These are phyloP conservation scores for Labeo rohita DNA, from an alignment of 2,113 vertebrate genomes.

Conservation along the genomic window DNA sequence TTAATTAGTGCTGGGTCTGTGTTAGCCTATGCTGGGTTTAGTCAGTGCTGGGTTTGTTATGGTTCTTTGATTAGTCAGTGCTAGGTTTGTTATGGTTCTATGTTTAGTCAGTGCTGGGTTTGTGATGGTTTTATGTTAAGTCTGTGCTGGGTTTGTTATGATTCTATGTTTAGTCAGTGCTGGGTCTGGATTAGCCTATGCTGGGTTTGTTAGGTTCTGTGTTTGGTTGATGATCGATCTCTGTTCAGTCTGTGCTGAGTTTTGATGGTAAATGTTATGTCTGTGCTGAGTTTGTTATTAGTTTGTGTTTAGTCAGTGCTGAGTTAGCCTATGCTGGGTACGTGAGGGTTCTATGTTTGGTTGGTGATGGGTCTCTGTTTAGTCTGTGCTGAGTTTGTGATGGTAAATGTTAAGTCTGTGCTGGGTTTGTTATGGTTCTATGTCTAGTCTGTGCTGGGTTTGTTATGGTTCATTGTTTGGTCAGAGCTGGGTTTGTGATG, in stretches of 20 bases:
- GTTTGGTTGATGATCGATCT: not conserved
- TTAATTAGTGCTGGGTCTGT: not conserved
- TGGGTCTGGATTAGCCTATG: too few relatives aligned
- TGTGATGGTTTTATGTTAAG: not conserved
- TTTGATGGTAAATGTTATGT: not conserved
- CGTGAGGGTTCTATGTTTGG: not conserved
- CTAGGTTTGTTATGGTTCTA: not conserved
- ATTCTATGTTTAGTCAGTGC: not conserved
- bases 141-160: not conserved
- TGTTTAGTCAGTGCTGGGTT: too few relatives aligned
- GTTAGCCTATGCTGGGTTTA: not conserved
- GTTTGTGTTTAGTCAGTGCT: not conserved
- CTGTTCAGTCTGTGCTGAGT: not conserved
- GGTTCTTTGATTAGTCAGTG: too few relatives aligned
- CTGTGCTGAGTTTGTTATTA: not conserved
- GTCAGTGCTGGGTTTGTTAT: not conserved
- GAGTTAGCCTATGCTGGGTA: not conserved
- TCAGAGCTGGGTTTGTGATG: not conserved
- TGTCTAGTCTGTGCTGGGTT: not conserved
- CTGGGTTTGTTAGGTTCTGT: not conserved
- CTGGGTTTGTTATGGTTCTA: not conserved
- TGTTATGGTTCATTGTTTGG: not conserved
- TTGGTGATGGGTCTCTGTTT: not conserved
- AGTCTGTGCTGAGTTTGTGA: not conserved
- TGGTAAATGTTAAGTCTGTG: not conserved